Base-by-base conservation (phyloP, 1,140 invertebrate genomes). In the Plectrocnemia conspersa region DNA sequence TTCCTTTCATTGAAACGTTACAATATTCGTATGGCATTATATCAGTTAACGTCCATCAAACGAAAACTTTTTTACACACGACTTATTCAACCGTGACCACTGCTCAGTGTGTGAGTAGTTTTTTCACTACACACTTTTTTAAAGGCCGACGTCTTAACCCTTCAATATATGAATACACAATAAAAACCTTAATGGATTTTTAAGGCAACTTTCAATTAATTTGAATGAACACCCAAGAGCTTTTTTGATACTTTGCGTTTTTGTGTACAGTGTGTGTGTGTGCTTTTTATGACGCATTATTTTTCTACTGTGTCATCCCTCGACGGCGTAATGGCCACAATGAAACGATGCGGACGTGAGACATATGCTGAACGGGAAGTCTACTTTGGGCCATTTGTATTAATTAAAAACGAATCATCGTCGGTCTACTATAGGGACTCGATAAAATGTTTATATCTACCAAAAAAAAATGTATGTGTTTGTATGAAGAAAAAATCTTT, bases 401-500 rank as follows among this genome's bases (percentile, higher is more conserved):
- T 60, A 56, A 60, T 60, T 60, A 60, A 60, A 60, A 60, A 47
- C 54, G 54, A 56, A 60, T 60, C 58, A 60, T 48, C 57, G 22
- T 59, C 32, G 33, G 38, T n/a, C n/a, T n/a, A n/a, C n/a, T n/a
- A n/a, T n/a, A n/a, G n/a, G n/a, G n/a, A n/a, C n/a, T n/a, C n/a
- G n/a, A n/a, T n/a, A n/a, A n/a, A n/a, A n/a, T n/a, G n/a, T n/a
- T n/a, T n/a, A n/a, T n/a, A n/a, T n/a, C n/a, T n/a, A n/a, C n/a
- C n/a, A n/a, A n/a, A n/a, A n/a, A n/a, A n/a, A n/a, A n/a, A n/a
- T n/a, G n/a, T n/a, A n/a, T n/a, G n/a, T n/a, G n/a, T n/a, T n/a
- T n/a, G n/a, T n/a, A n/a, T n/a, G n/a, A n/a, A n/a, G n/a, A n/a
- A n/a, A n/a, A n/a, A n/a, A n/a, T n/a, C n/a, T n/a, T n/a, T n/a